Evolutionary conservation across 2,888 invertebrate species (phyloP).

Genomic region (Aspidiotus destructor): DNA sequence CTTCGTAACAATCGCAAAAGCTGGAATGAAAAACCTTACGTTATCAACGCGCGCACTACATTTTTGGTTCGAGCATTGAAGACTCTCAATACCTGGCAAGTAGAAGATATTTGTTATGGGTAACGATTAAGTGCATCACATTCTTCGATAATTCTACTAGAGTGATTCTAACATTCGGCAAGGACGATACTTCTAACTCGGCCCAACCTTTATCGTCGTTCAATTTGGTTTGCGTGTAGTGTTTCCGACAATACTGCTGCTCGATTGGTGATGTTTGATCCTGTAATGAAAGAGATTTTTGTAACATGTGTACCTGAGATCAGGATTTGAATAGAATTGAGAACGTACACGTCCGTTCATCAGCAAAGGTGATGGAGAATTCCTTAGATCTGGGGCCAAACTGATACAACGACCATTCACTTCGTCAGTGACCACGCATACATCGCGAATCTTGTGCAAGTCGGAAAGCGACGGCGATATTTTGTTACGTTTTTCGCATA

Average conservation of each 20-base stretch:
- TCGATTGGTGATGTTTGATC: conserved; percentile 13
- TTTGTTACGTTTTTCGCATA: conserved; percentile 70
- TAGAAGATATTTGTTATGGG: conserved; percentile 68
- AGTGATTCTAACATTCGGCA: conserved; percentile 51
- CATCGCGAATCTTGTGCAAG: conserved; percentile 63
- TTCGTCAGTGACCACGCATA: conserved; percentile 64
- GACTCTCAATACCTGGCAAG: conserved; percentile 55
- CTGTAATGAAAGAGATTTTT: background rate
- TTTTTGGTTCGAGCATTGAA: conserved; percentile 35
- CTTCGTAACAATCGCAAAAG: conserved; percentile 70
- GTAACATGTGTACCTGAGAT: background rate
- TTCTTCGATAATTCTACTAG: conserved; percentile 55
- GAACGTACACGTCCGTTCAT: conserved; percentile 8
- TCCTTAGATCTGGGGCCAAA: conserved; percentile 51
- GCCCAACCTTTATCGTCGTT: conserved; percentile 58
- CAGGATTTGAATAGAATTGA: background rate
- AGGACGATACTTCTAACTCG: conserved; percentile 56
- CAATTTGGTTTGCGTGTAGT: conserved; percentile 33
- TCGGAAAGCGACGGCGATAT: conserved; percentile 63
- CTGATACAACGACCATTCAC: conserved; percentile 59
- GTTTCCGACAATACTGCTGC: conserved; percentile 33
- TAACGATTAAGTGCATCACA: conserved; percentile 57
- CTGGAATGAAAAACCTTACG: conserved; percentile 43
- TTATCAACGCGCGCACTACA: background rate
- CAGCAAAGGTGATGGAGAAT: conserved; percentile 46